phyloP scores from a whole-genome alignment of 2,797 vertebrate species.

The Pteronotus mesoamericanus region DNA sequence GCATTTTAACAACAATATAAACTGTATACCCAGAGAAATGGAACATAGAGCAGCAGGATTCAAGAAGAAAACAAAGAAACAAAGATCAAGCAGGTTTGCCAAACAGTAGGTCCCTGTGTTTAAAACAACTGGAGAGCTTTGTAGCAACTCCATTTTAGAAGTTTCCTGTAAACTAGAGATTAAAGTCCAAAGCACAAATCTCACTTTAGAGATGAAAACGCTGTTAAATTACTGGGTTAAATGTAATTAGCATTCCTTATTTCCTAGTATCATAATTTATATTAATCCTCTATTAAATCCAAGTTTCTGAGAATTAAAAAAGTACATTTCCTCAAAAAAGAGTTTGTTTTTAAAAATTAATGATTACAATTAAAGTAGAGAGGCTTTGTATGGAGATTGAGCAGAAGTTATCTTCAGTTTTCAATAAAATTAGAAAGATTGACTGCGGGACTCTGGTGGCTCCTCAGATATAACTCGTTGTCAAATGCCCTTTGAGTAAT shows the following conservation, averaged over 20 bases:
- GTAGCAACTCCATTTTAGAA: neutral
- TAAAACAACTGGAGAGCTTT: neutral
- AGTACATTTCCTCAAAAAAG: neutral
- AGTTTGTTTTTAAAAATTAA: neutral
- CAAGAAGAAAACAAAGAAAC: slow-evolving; percentile 11
- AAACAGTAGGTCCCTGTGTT: neutral
- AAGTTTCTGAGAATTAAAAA: neutral
- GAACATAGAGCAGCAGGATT: neutral
- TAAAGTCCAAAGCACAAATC: neutral
- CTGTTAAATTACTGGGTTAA: neutral
- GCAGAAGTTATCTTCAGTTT: neutral
- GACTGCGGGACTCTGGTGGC: neutral
- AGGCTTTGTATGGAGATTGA: neutral
- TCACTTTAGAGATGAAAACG: neutral
- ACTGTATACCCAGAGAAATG: neutral
- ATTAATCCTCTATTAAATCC: neutral
- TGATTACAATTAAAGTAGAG: neutral
- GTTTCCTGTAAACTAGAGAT: neutral
- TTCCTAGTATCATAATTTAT: neutral
- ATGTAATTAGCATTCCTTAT: neutral
- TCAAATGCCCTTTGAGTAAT: neutral
- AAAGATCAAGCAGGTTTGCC: neutral
- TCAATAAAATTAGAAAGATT: slow-evolving; percentile 33
- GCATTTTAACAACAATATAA: neutral
- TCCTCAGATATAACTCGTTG: neutral